Base-by-base conservation (phyloP, 2,888 invertebrate genomes). In the Uropetala carovei region DNA sequence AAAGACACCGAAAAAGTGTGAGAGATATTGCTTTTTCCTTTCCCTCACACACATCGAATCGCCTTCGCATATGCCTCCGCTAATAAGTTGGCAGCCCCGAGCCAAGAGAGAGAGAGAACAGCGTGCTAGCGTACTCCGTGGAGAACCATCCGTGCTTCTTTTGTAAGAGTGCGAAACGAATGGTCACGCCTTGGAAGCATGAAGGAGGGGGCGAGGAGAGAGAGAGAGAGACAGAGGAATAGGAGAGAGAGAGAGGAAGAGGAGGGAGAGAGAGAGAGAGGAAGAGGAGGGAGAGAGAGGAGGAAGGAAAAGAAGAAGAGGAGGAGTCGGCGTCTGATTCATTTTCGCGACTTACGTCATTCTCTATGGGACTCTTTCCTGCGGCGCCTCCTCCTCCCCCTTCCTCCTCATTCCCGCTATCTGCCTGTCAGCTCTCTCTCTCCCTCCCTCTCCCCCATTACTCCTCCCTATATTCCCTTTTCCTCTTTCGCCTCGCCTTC, bases 331-430 rank as follows among this genome's bases (percentile, higher is more conserved):
- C n/a, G 68, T 68, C 68, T 75, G 75, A 75, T 75, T 75, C 75
- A 75, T 75, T 75, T 75, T 75, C 75, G 75, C 75, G 75, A 27
- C 75, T 75, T 75, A 27, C 75, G 75, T 75, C 75, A 75, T 75
- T 27, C 75, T 75, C 22, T 27, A 75, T 75, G 27, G 75, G 22
- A 75, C 75, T 75, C 75, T 75, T 75, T 75, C 75, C 27, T 27
- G 75, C 22, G 75, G 75, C 75, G 75, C 75, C 75, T 75, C 18
- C 22, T 22, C 68, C 68, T n/a, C 22, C 22, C 68, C 27, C 27
- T 75, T 75, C 18, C 27, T 27, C 27, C 27, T 27, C 75, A 11
- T 14, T 75, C 75, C 18, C 11, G 75, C 16, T n/a, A 43, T 43
- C 43, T 43, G 43, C 43, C 7, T 14, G 9, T 64, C 68, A 68